These are phyloP conservation scores for Daubentonia madagascariensis DNA, from an alignment of 2,113 vertebrate species.

Conservation along the genomic window DNA sequence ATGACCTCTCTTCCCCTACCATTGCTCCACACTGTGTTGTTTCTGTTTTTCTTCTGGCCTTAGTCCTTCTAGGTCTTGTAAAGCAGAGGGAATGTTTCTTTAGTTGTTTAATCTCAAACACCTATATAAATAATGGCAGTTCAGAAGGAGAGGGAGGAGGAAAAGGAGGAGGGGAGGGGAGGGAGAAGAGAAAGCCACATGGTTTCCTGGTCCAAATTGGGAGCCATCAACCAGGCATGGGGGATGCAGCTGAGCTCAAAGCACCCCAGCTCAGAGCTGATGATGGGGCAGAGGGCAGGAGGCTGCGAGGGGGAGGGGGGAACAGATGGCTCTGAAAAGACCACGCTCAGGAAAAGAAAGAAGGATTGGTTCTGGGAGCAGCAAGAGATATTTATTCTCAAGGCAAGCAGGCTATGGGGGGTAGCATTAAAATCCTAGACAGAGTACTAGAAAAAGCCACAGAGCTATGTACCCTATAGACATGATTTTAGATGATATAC, in stretches of 20 bases:
- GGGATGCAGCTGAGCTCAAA: slow-evolving; percentile 61
- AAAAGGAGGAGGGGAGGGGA: not conserved
- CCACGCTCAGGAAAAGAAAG: not conserved
- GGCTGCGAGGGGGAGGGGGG: not conserved
- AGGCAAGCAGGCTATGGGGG: not conserved
- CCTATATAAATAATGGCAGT: slow-evolving; percentile 62
- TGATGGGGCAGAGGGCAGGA: not conserved
- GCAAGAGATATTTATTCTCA: not conserved
- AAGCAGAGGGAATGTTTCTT: not conserved
- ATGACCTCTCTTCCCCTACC: not conserved
- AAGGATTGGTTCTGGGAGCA: not conserved
- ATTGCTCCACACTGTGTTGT: not conserved
- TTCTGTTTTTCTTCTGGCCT: slow-evolving; percentile 39
- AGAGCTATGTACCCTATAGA: not conserved
- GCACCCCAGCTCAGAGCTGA: slow-evolving; percentile 40
- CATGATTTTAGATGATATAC: fast-evolving
- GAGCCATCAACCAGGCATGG: slow-evolving; percentile 53
- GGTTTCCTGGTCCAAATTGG: slow-evolving; percentile 39
- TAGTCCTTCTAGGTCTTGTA: not conserved
- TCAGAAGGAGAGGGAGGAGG: not conserved
- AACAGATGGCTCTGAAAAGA: slow-evolving; percentile 5
- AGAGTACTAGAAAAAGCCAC: not conserved
- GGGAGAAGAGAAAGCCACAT: not conserved
- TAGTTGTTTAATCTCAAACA: slow-evolving; percentile 49
- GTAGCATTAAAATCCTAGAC: not conserved